A percentile compares a stretch with the other conserved stretches of the same genome.
Conservation (phyloP, 2,888 invertebrate species). For the Euplexia lucipara region DNA sequence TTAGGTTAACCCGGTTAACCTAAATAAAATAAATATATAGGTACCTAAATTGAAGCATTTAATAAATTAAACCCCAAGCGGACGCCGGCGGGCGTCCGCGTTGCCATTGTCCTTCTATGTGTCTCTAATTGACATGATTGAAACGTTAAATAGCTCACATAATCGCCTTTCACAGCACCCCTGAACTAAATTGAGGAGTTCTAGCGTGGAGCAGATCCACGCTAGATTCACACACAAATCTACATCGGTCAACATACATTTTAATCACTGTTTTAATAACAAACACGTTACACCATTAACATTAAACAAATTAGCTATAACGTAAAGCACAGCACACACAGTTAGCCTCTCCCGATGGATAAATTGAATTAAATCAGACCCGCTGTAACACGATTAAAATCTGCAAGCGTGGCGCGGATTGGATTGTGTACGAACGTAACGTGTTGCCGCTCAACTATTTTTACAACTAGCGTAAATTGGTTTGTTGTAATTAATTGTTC, state of each 20-base stretch:
- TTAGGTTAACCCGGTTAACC: too few relatives aligned
- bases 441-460: slow-evolving; percentile 68
- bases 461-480: slow-evolving; percentile 67
- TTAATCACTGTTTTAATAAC: slow-evolving; percentile 31
- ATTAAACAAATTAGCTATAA: slow-evolving; percentile 59
- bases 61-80: too few relatives aligned
- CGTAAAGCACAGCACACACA: slow-evolving; percentile 63
- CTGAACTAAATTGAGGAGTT: too few relatives aligned
- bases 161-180: too few relatives aligned
- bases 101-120: too few relatives aligned
- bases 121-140: too few relatives aligned
- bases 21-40: too few relatives aligned
- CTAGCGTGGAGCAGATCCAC: too few relatives aligned
- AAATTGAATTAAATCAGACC: slow-evolving; percentile 83
- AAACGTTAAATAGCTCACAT: too few relatives aligned
- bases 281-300: slow-evolving; percentile 41
- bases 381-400: slow-evolving; percentile 81
- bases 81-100: too few relatives aligned
- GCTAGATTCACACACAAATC: background rate
- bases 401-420: slow-evolving; percentile 71
- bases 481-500: slow-evolving; percentile 63
- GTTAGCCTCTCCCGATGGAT: slow-evolving; percentile 72
- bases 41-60: too few relatives aligned
- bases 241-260: background rate
- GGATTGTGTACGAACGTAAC: slow-evolving; percentile 65